Evolutionary conservation across 2,888 invertebrate genomes (phyloP), one percentile per base, ranked within the genome.

Genomic region (Amphipoea oculea): DNA sequence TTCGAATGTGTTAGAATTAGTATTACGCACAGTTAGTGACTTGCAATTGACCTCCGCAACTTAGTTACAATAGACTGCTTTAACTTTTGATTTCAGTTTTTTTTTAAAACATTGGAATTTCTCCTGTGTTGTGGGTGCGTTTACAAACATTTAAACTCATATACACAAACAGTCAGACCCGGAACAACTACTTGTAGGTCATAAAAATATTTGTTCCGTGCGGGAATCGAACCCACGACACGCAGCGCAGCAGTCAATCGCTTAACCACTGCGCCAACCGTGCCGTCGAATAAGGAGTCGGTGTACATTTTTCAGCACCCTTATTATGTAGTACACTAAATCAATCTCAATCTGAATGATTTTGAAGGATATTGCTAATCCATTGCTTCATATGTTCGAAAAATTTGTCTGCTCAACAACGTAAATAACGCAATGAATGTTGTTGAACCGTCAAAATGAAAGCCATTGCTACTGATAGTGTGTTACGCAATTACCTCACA

Each of bases 1-100:
- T 14, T 20, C n/a, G 20, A 48, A 76, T 48, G 57, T 48, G n/a
- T 48, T 45, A 66, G 4, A 57, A 57, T 65, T 65, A 23, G 5
- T 40, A 62, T 62, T 48, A 40, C 29, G 12, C 40, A 17, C 9
- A 54, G 36, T 45, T 54, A 54, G 23, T 51, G 40, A 67, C 12
- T 48, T 29, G 11, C 62, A 23, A 42, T 67, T 60, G n/a, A 51
- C 48, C 42, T 78, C 42, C 40, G 7, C 42, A 77, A 77, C 54
- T 78, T 36, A 66, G 4, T 76, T 62, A 40, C 40, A 6, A 40
- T 36, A 12, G 48, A 75, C 36, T 74, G n/a, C 12, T 73, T 75
- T 75, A 73, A 48, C 60, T 73, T 76, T 73, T 62, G 9, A 40
- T 76, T 76, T 76, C 62, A 63, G 29, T 29, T 29, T 29, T 29